A percentile compares a stretch with the other conserved stretches of the same genome.
Evolutionary conservation across 2,888 invertebrate species (phyloP).

Genomic region (Philereme vetulata): DNA sequence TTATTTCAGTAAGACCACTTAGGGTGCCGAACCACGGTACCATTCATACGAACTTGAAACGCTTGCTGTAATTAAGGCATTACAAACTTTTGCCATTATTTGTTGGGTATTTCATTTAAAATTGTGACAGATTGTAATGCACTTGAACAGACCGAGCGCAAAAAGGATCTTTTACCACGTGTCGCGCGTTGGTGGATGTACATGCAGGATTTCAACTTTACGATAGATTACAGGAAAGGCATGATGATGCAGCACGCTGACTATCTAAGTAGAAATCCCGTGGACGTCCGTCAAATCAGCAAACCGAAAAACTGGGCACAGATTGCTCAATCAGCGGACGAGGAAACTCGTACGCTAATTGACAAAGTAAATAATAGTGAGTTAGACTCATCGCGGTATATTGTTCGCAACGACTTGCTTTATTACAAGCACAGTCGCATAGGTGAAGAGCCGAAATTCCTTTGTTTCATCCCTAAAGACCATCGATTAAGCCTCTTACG

Average conservation of each 20-base stretch:
- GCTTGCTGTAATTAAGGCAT: conserved; percentile 22
- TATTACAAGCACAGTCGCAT: background rate
- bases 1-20: no score
- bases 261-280: conserved; percentile 1
- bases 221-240: conserved; percentile 39
- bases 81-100: conserved; percentile 41
- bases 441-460: background rate
- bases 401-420: background rate
- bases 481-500: background rate
- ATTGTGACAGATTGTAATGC: conserved; percentile 45
- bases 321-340: background rate
- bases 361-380: background rate
- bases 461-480: background rate
- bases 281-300: background rate
- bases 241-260: conserved; percentile 34
- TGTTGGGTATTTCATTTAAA: conserved; percentile 36
- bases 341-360: background rate
- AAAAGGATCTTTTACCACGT: conserved; percentile 41
- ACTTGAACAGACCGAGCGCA: conserved; percentile 36
- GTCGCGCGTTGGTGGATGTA: no score
- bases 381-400: background rate
- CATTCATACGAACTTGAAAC: background rate
- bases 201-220: conserved; percentile 43
- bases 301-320: background rate
- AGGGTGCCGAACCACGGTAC: background rate